A percentile compares a stretch with the other conserved stretches of the same genome.
Conservation (phyloP, 2,113 vertebrate genomes). For the Mixornis gularis region DNA sequence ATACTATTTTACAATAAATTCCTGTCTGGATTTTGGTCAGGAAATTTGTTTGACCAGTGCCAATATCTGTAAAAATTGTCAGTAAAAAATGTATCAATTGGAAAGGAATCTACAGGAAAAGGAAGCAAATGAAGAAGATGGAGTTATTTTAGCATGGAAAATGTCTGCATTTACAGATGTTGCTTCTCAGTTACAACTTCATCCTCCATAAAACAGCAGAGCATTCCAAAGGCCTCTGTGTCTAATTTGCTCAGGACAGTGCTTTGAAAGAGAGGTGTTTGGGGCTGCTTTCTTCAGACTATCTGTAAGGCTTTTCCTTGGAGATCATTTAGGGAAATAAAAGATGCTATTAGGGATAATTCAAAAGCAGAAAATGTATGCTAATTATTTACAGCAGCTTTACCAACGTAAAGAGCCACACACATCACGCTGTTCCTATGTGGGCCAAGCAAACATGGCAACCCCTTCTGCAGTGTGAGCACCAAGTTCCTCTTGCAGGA, state of each 20-base stretch:
- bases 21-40: neutral
- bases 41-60: neutral
- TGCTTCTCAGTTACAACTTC: neutral
- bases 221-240: neutral
- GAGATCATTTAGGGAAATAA: neutral
- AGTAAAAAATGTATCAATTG: neutral
- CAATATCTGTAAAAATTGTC: neutral
- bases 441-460: accelerated
- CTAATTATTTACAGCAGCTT: neutral
- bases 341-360: neutral
- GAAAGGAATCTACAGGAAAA: neutral
- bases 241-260: neutral
- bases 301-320: neutral
- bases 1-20: neutral
- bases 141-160: conserved; percentile 4
- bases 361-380: neutral
- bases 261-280: neutral
- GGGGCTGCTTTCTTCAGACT: neutral
- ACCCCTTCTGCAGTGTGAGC: accelerated
- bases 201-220: neutral
- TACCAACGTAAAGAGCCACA: neutral
- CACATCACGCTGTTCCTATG: accelerated
- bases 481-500: neutral
- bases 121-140: neutral
- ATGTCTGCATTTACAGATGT: neutral